These are phyloP conservation scores for Agriotes lineatus DNA, from an alignment of 2,888 invertebrate genomes.

Conservation along the genomic window DNA sequence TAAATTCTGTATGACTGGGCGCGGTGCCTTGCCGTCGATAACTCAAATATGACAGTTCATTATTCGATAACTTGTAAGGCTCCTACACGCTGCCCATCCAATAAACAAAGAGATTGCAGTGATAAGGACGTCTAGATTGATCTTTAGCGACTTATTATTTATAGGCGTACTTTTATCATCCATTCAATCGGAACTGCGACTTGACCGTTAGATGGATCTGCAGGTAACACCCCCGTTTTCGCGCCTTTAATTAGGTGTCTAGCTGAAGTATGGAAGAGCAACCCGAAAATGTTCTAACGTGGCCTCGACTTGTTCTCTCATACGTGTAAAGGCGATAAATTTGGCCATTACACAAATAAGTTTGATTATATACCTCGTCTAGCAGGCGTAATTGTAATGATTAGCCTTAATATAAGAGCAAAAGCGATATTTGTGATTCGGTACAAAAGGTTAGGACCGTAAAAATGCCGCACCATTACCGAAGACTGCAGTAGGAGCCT, in stretches of 20 bases:
- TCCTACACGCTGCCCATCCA: slow-evolving; percentile 55
- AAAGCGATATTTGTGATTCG: slow-evolving; percentile 7
- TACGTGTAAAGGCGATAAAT: slow-evolving; percentile 18
- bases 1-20: slow-evolving; percentile 63
- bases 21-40: slow-evolving; percentile 61
- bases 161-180: slow-evolving; percentile 34
- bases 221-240: not conserved
- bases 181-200: slow-evolving; percentile 5
- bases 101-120: slow-evolving; percentile 48
- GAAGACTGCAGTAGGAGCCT: slow-evolving; percentile 24
- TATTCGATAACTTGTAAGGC: slow-evolving; percentile 63
- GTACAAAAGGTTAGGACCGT: slow-evolving; percentile 12
- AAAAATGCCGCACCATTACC: slow-evolving; percentile 11
- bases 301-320: not conserved
- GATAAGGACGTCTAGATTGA: slow-evolving; percentile 48
- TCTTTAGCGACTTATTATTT: slow-evolving; percentile 48
- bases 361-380: slow-evolving; percentile 11
- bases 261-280: too few relatives aligned
- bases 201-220: slow-evolving; percentile 13
- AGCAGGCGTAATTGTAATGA: slow-evolving; percentile 9
- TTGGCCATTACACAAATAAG: slow-evolving; percentile 4
- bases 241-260: not conserved
- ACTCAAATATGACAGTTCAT: slow-evolving; percentile 64
- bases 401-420: slow-evolving; percentile 10
- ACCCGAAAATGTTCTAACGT: too few relatives aligned